Conservation (phyloP, 2,113 vertebrate species). For the Larimichthys polyactis region DNA sequence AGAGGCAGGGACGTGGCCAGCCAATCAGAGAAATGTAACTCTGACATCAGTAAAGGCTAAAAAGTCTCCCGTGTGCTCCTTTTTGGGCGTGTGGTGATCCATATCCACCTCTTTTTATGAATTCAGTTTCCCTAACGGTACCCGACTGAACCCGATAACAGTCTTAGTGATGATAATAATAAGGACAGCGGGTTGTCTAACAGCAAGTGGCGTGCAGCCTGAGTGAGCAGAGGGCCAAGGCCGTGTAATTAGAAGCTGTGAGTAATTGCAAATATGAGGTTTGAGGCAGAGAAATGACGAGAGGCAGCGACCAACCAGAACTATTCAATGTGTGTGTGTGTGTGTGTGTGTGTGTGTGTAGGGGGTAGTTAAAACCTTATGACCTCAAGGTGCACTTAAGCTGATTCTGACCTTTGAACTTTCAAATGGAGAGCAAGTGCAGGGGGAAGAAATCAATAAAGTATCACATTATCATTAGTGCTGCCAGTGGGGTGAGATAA, state of each 20-base stretch:
- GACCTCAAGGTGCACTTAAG: conserved; percentile 5
- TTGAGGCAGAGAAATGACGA: not conserved
- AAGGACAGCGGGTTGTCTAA: conserved; percentile 38
- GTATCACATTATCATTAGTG: conserved; percentile 18
- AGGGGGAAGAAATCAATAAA: conserved; percentile 21
- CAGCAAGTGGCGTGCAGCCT: conserved; percentile 22
- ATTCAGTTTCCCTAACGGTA: conserved; percentile 11
- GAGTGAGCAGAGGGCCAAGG: conserved; percentile 16
- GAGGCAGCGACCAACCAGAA: not conserved
- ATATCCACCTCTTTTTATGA: not conserved
- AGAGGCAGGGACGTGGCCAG: not conserved
- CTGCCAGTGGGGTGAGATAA: not conserved
- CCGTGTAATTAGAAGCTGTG: conserved; percentile 55
- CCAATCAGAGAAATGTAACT: conserved; percentile 20
- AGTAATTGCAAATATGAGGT: conserved; percentile 54
- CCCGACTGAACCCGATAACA: conserved; percentile 32
- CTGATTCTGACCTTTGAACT: conserved; percentile 50
- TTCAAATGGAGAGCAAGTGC: conserved; percentile 1
- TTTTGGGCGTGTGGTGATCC: not conserved
- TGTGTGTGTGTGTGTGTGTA: not conserved
- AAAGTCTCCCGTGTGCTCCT: conserved; percentile 3
- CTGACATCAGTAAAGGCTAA: conserved; percentile 2
- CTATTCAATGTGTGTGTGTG: not conserved
- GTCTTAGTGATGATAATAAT: conserved; percentile 28
- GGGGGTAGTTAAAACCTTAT: not conserved